These are phyloP conservation scores for Caloenas nicobarica DNA, from an alignment of 2,113 vertebrate genomes.

Conservation along the genomic window DNA sequence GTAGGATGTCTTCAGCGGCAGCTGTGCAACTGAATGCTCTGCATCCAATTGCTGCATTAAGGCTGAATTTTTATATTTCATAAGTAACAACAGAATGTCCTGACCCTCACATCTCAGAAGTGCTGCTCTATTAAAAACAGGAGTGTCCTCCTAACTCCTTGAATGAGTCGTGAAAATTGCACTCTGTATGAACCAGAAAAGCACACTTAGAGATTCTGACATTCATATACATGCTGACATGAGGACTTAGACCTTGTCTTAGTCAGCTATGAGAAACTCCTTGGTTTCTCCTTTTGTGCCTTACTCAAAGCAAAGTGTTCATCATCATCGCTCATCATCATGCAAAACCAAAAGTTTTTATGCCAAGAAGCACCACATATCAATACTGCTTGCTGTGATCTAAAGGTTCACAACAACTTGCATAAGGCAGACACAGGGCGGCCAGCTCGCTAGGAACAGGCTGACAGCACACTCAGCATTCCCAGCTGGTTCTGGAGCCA, in stretches of 20 bases:
- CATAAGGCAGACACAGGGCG: background rate
- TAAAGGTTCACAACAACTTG: background rate
- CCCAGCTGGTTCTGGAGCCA: background rate
- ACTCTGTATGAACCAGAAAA: background rate
- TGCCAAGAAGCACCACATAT: background rate
- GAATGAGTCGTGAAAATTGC: background rate
- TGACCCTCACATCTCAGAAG: background rate
- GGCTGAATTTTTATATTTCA: background rate
- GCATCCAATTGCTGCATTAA: background rate
- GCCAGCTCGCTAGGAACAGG: background rate
- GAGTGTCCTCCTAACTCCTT: background rate
- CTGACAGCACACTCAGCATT: background rate
- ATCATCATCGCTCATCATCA: background rate
- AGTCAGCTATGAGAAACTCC: background rate
- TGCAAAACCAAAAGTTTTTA: background rate
- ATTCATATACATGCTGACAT: background rate
- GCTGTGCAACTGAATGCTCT: background rate
- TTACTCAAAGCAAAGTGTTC: background rate
- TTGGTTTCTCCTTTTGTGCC: background rate
- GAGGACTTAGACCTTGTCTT: background rate
- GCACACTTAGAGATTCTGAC: background rate
- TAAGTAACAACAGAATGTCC: background rate
- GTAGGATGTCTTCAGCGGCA: background rate
- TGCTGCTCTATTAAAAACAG: background rate
- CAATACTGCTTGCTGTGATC: background rate